These are phyloP conservation scores for Takifugu bimaculatus DNA, from an alignment of 2,113 vertebrate genomes.

Conservation along the genomic window DNA sequence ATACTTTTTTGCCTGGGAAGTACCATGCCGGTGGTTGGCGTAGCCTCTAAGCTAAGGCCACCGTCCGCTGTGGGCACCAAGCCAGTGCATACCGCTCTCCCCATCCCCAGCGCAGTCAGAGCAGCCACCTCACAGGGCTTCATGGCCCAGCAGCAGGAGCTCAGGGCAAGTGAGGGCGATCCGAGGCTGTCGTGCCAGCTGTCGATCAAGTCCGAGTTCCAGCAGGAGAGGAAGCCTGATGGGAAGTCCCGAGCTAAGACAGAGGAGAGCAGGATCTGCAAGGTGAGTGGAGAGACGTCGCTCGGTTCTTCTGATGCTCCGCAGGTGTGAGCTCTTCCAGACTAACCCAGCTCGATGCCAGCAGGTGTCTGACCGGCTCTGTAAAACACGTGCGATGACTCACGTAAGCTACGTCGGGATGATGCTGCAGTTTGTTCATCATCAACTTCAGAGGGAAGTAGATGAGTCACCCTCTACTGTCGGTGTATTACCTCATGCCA, in stretches of 20 bases:
- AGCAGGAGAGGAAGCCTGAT: slow-evolving; percentile 71
- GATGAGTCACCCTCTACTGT: slow-evolving; percentile 41
- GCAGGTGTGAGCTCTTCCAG: too few relatives aligned
- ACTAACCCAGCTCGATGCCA: neutral
- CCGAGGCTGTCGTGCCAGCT: slow-evolving; percentile 82
- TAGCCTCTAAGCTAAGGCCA: slow-evolving; percentile 90
- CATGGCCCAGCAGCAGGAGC: slow-evolving; percentile 76
- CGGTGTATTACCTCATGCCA: slow-evolving; percentile 33
- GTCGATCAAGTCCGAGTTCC: slow-evolving; percentile 81
- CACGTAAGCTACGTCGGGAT: slow-evolving; percentile 23
- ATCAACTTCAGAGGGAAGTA: slow-evolving; percentile 25
- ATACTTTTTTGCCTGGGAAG: slow-evolving; percentile 12
- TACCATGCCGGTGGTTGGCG: slow-evolving; percentile 93
- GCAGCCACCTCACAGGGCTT: slow-evolving; percentile 67
- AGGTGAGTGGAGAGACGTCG: slow-evolving; percentile 64
- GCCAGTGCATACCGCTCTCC: slow-evolving; percentile 88
- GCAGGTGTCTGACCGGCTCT: slow-evolving; percentile 47
- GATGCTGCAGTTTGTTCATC: slow-evolving; percentile 29
- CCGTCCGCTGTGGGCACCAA: slow-evolving; percentile 81
- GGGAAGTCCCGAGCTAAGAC: slow-evolving; percentile 76
- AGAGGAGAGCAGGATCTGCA: slow-evolving; percentile 94
- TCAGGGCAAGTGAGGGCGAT: slow-evolving; percentile 69
- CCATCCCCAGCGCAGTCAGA: slow-evolving; percentile 82
- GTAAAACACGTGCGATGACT: slow-evolving; percentile 28
- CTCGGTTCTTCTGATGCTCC: neutral